Base-by-base conservation (phyloP, 1,140 invertebrate species). In the Radopholus similis region DNA sequence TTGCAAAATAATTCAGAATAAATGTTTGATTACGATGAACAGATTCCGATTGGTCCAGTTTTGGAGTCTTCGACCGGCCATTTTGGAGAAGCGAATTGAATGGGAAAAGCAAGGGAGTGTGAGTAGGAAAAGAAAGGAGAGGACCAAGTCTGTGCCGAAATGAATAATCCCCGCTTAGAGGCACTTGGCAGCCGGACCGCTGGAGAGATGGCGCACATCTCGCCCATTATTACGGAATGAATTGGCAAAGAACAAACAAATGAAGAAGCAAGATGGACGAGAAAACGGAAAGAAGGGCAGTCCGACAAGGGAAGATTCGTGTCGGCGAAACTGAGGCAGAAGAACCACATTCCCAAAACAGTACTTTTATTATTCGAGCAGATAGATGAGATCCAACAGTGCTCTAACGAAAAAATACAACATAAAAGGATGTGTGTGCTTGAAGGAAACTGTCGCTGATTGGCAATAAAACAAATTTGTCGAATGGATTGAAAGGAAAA, bases 11-110 rank as follows among this genome's bases (percentile, higher is more conserved):
- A n/a, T n/a, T n/a, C n/a, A n/a, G n/a, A n/a, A n/a, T n/a, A n/a
- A n/a, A n/a, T n/a, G n/a, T n/a, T n/a, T n/a, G n/a, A n/a, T n/a
- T 26, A 62, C 64, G 21, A 77, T 40, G 56, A 78, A 78, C 26
- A 78, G 58, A 56, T 78, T 76, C 18, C 71, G 74, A 57, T 78
- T 78, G 11, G 76, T 78, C 76, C 76, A 78, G 44, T 77, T 75
- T 51, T 78, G 76, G 6, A 75, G 32, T 23, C 75, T 59, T 8
- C 75, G 71, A 30, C 76, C 68, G 49, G 75, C 73, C 66, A 68
- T 68, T 23, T 63, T 34, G 35, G 30, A 5, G 34, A 62, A 66
- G 23, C 23, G 42, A 47, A 47, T 6, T 9, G 15, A 47, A n/a
- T 18, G 23, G 23, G 4, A 47, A n/a, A 47, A 6, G 23, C 42